These are phyloP conservation scores for Atherinomorus stipes DNA, from an alignment of 2,113 vertebrate species.

Conservation along the genomic window DNA sequence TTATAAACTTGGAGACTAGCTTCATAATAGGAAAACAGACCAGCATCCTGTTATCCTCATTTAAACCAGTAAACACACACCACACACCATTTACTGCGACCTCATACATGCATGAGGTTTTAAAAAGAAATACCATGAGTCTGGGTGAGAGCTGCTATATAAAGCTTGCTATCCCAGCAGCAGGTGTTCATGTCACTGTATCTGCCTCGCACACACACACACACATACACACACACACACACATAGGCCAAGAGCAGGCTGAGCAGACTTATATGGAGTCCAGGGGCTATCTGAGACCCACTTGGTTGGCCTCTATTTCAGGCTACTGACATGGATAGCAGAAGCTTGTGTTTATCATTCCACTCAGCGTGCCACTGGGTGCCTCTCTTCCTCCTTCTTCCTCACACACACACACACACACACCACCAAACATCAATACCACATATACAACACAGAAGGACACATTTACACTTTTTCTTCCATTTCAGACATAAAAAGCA, in stretches of 20 bases:
- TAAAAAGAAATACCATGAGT: slow-evolving; percentile 37
- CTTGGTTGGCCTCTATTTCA: slow-evolving; percentile 89
- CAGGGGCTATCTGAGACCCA: slow-evolving; percentile 70
- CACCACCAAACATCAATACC: slow-evolving; percentile 1
- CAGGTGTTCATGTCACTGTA: slow-evolving; percentile 79
- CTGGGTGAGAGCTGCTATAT: slow-evolving; percentile 76
- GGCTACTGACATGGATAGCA: slow-evolving; percentile 82
- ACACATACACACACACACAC: slow-evolving; percentile 57
- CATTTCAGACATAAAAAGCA: background rate
- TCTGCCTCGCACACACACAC: slow-evolving; percentile 37
- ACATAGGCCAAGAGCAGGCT: slow-evolving; percentile 52
- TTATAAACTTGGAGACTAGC: too few species aligned
- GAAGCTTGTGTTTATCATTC: slow-evolving; percentile 88
- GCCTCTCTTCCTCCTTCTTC: slow-evolving; percentile 29
- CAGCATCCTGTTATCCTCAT: background rate
- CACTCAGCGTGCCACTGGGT: slow-evolving; percentile 75
- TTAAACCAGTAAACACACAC: slow-evolving; percentile 20
- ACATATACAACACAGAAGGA: slow-evolving; percentile 9
- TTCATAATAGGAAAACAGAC: too few species aligned
- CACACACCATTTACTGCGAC: slow-evolving; percentile 43
- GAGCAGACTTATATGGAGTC: slow-evolving; percentile 90
- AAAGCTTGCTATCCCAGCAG: slow-evolving; percentile 67
- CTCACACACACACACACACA: slow-evolving; percentile 6
- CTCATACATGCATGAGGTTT: slow-evolving; percentile 30
- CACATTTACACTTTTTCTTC: background rate